A percentile compares a stretch with the other conserved stretches of the same genome.
Conservation (phyloP, 2,888 invertebrate genomes). For the Pardosa pseudoannulata region DNA sequence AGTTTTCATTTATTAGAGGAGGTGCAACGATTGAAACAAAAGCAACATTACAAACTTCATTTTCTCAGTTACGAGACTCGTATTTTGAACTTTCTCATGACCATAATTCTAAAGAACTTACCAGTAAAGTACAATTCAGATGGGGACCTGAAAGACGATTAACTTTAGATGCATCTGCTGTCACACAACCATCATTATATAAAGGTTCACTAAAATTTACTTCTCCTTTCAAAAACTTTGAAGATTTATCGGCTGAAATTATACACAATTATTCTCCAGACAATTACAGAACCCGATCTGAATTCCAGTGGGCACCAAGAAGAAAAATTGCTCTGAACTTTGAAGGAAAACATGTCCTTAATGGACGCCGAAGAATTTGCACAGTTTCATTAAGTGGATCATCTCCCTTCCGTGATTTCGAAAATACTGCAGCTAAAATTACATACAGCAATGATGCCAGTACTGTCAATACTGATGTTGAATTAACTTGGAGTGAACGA, state of each 20-base stretch:
- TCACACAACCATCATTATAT: slow-evolving; percentile 12
- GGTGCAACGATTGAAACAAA: slow-evolving; percentile 12
- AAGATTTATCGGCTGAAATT: slow-evolving; percentile 44
- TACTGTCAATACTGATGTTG: slow-evolving; percentile 38
- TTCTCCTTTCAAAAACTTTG: slow-evolving; percentile 38
- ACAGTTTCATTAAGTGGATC: slow-evolving; percentile 22
- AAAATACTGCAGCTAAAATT: slow-evolving; percentile 36
- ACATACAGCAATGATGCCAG: slow-evolving; percentile 58
- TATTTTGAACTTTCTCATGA: slow-evolving; percentile 30
- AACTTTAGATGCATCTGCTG: slow-evolving; percentile 15
- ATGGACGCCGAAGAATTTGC: slow-evolving; percentile 48
- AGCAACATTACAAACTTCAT: slow-evolving; percentile 34
- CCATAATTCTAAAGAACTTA: slow-evolving; percentile 27
- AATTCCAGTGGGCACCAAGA: slow-evolving; percentile 53
- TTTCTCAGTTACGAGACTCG: slow-evolving; percentile 18
- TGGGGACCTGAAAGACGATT: slow-evolving; percentile 40
- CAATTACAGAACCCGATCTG: slow-evolving; percentile 30
- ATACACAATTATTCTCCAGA: slow-evolving; percentile 12
- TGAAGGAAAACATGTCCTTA: slow-evolving; percentile 52
- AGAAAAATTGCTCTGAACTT: slow-evolving; percentile 38
- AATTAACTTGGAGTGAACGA: slow-evolving; percentile 49
- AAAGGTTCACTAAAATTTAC: slow-evolving; percentile 34
- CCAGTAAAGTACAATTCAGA: slow-evolving; percentile 30
- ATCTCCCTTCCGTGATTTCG: slow-evolving; percentile 59
- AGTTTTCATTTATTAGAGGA: slow-evolving; percentile 35